Evolutionary conservation across 2,888 invertebrate species (phyloP).

Genomic region (Metalampra italica): DNA sequence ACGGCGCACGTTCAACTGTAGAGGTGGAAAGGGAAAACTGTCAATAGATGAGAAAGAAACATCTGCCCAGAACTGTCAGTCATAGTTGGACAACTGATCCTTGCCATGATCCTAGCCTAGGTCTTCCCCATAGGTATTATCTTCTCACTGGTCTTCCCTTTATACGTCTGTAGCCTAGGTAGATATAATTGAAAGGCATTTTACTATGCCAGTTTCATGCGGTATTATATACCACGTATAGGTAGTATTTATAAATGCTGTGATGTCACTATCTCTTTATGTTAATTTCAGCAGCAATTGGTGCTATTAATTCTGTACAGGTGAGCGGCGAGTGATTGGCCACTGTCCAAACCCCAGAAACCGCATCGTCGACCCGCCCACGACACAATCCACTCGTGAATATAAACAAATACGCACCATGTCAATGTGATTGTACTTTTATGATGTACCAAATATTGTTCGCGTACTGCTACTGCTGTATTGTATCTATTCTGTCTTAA

Average conservation of each 20-base stretch:
- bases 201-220: conserved; percentile 4
- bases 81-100: no score
- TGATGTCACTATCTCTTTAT: conserved; percentile 15
- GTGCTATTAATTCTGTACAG: conserved; percentile 53
- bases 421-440: conserved; percentile 1
- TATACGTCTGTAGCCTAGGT: no score
- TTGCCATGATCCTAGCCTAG: no score
- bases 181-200: no score
- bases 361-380: conserved; percentile 44
- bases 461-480: not conserved
- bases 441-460: conserved; percentile 5
- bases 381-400: conserved; percentile 38
- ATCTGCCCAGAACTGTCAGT: no score
- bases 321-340: conserved; percentile 66
- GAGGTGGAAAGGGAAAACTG: no score
- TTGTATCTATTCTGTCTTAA: not conserved
- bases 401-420: conserved; percentile 51
- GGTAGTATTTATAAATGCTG: not conserved
- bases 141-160: no score
- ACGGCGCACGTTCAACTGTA: no score
- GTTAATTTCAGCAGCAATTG: conserved; percentile 21
- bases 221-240: not conserved
- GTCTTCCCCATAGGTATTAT: no score
- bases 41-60: no score
- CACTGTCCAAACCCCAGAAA: conserved; percentile 46